phyloP scores from a whole-genome alignment of 2,888 invertebrate species.

The Cordylochernes scorpioides region DNA sequence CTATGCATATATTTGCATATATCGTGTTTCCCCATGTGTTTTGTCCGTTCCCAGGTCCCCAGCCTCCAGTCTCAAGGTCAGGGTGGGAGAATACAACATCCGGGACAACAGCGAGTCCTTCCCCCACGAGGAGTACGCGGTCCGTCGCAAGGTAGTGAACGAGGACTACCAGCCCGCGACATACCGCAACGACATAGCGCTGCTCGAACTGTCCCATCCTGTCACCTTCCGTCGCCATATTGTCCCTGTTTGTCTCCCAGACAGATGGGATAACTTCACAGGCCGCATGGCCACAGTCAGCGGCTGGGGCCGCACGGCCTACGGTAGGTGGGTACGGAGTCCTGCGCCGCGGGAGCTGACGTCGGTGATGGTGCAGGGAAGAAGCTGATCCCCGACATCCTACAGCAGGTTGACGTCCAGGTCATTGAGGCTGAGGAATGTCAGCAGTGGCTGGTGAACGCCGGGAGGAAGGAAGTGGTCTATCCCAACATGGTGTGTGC shows the following conservation, averaged over 20 bases:
- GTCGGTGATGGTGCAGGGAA: conserved; percentile 4
- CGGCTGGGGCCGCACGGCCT: conserved; percentile 71
- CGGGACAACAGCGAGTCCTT: conserved; percentile 46
- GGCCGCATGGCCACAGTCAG: conserved; percentile 67
- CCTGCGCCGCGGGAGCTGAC: neutral
- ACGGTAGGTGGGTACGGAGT: conserved; percentile 32
- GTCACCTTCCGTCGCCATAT: conserved; percentile 76
- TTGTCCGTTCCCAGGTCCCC: conserved; percentile 53
- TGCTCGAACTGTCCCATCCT: conserved; percentile 32
- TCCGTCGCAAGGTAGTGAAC: conserved; percentile 53
- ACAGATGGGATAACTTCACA: conserved; percentile 42
- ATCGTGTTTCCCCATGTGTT: conserved; percentile 1
- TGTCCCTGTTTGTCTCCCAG: conserved; percentile 62
- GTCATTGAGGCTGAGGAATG: conserved; percentile 66
- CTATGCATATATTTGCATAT: neutral
- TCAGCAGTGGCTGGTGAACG: conserved; percentile 71
- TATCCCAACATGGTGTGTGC: conserved; percentile 64
- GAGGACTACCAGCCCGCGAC: conserved; percentile 57
- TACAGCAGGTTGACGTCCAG: conserved; percentile 31
- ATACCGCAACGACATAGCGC: conserved; percentile 64
- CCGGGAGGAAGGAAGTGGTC: conserved; percentile 65
- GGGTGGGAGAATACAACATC: conserved; percentile 78
- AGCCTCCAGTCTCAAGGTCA: conserved; percentile 57
- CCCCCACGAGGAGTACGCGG: conserved; percentile 58
- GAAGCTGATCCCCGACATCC: conserved; percentile 34